Evolutionary conservation across 2,113 vertebrate genomes (phyloP).

Genomic region (Centrocercus urophasianus): DNA sequence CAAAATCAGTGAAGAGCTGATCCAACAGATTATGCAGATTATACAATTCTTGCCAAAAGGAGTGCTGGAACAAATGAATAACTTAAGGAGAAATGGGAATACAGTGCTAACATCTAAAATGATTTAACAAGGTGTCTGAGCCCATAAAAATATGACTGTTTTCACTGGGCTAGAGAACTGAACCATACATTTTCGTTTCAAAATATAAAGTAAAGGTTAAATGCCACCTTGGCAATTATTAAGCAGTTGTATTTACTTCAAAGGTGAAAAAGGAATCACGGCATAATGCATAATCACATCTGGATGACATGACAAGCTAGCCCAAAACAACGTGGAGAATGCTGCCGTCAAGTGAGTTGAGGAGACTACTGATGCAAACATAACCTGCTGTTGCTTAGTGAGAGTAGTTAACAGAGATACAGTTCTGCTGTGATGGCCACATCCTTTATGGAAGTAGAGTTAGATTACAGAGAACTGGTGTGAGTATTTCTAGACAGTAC

Average conservation of each 20-base stretch:
- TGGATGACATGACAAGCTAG: neutral
- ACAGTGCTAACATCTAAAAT: neutral
- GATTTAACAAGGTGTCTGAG: neutral
- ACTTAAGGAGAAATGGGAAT: constrained; percentile 23
- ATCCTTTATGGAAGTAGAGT: neutral
- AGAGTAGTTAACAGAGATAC: neutral
- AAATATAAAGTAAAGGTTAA: constrained; percentile 3
- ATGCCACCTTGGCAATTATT: neutral
- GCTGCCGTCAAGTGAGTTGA: neutral
- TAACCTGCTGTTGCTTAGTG: neutral
- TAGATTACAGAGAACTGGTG: neutral
- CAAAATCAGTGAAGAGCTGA: constrained; percentile 41
- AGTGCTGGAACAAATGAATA: constrained; percentile 43
- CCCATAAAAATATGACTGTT: neutral
- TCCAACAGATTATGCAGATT: constrained; percentile 61
- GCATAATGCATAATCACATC: neutral
- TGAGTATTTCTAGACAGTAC: neutral
- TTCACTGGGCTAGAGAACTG: neutral
- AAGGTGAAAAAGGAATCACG: neutral
- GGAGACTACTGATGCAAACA: neutral
- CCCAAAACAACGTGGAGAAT: neutral
- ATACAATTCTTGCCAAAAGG: constrained; percentile 53
- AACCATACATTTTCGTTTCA: neutral
- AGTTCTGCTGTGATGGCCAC: neutral
- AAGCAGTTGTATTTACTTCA: neutral